Conservation (phyloP, 2,888 invertebrate species). For the Ypsolopha sequella region DNA sequence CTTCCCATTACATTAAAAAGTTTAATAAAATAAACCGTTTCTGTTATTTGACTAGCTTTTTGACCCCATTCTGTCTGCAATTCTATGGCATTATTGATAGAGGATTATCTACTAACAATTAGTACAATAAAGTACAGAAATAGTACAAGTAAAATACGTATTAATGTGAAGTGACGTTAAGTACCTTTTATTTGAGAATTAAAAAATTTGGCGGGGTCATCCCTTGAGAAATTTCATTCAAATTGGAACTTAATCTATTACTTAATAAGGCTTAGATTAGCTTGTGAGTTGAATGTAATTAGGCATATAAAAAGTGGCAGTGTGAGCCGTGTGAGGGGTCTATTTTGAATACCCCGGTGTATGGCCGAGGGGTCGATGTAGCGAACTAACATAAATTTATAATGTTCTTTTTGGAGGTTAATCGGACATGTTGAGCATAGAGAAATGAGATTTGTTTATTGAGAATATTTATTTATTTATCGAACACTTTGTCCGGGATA, state of each 20-base stretch:
- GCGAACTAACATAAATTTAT: background rate
- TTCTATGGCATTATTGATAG: no score
- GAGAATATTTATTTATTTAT: background rate
- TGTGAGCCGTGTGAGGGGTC: background rate
- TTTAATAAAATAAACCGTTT: no score
- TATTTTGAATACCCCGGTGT: background rate
- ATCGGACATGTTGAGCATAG: background rate
- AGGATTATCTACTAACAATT: conserved; percentile 18
- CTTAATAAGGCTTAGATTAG: conserved; percentile 11
- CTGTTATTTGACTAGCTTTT: no score
- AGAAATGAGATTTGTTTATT: background rate
- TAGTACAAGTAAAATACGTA: conserved; percentile 10
- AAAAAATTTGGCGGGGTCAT: background rate
- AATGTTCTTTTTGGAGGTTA: background rate
- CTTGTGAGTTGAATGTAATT: conserved; percentile 14
- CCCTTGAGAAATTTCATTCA: conserved; percentile 1
- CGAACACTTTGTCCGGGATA: no score
- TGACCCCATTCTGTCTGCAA: no score
- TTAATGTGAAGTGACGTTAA: conserved; percentile 48
- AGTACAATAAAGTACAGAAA: conserved; percentile 51
- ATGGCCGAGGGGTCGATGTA: background rate
- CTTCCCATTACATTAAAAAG: no score
- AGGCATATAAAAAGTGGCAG: conserved; percentile 14
- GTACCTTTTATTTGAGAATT: conserved; percentile 14
- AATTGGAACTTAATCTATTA: conserved; percentile 10